Evolutionary conservation across 2,888 invertebrate species (phyloP), one percentile per base, ranked within the genome.

Genomic region (Nudaria mundana): DNA sequence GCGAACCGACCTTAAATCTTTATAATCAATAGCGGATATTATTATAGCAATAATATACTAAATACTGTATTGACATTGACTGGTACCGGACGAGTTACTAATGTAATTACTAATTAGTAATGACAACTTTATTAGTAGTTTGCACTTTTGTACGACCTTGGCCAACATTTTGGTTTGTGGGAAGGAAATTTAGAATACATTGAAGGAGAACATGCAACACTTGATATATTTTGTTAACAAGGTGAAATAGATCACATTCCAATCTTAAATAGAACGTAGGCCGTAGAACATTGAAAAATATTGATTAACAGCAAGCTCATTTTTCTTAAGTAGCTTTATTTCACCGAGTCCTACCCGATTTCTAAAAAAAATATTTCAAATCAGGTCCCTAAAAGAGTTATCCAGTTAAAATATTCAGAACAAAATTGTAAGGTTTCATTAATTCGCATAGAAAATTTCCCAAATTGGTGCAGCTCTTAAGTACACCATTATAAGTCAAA

Each of bases 11-110:
- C 41, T 34, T 40, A 34, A 36, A 34, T 42, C 29, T 38, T 12
- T 2, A 26, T 4, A 47, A 45, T 45, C 31, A 39, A 38, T 51
- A 57, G 46, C 56, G 52, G 52, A 56, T 48, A 55, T 31, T 32
- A 32, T 40, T 34, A 44, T 38, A 7, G 44, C 52, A 40, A 46
- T 52, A 44, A 39, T 22, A 36, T 31, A 39, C 30, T 44, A 43
- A 47, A 53, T 56, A 38, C 4, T 37, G 10, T 8, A 20, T 14
- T 44, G 49, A 44, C 52, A 55, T 49, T 52, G 56, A 38, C 49
- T 26, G n/a, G 13, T 40, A 28, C 38, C 29, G 29, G 31, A 6
- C 16, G 2, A 38, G 28, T 14, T 25, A 26, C 14, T 28, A 10
- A 30, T 23, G 16, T 24, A 23, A 31, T 18, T 36, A 30, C 26